Base-by-base conservation (phyloP, 2,113 vertebrate genomes). In the Zosterops japonicus region DNA sequence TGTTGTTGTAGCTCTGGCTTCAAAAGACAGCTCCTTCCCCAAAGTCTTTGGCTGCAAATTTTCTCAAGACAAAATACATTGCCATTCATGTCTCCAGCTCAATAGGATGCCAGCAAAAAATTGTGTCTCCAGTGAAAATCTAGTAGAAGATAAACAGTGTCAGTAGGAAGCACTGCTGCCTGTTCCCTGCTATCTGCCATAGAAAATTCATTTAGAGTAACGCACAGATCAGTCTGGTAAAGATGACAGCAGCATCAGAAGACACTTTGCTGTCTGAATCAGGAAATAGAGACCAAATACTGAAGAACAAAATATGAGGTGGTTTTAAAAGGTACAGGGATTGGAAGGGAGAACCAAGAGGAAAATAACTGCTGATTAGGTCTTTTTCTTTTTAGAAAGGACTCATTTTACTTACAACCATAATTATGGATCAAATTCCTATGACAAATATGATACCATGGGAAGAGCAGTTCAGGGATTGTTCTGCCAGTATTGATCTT, bases 201-300 rank as follows among this genome's bases (percentile, higher is more conserved):
- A n/a, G 65, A 16, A 79, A 64, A 83, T 68, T 95, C 72, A 55
- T 83, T 95, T 94, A 75, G 77, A 44, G 67, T 93, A 83, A 76
- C 59, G 21, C 88, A 69, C 83, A 70, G 87, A 88, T 94, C 95
- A 85, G 80, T 82, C 52, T 97, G 91, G 84, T 57, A 94, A 87
- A 71, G 53, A 93, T 50, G 52, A 61, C 74, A 95, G 87, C 87
- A 90, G 61, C 86, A 94, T 50, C 44, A 69, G 74, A 96, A 80
- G 83, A 92, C 35, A 56, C 67, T 97, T 83, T 77, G 92, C 93
- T 97, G 23, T 69, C 77, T 83, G 44, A 83, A 87, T 39, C 53
- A 87, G 83, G 35, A 94, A 91, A 90, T 23, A 77, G 70, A 71
- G 25, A 68, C 56, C 35, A 88, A 85, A 29, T 9, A 60, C n/a